Conservation (phyloP, 1,140 invertebrate species). For the Panulirus ornatus region DNA sequence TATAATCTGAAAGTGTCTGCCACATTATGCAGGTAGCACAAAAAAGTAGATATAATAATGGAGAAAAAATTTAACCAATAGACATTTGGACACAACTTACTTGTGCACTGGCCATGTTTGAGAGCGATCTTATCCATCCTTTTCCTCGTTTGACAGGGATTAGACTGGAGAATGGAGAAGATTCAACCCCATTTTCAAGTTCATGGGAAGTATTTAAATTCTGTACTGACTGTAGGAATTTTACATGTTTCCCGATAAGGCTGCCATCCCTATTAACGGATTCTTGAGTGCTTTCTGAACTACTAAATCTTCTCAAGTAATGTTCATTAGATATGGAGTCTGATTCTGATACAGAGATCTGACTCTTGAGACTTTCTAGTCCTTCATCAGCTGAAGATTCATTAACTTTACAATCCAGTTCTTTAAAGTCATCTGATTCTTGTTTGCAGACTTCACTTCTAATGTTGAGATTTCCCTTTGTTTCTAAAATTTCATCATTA, state of each 20-base stretch:
- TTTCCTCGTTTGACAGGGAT: slow-evolving; percentile 10
- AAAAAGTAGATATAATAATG: no score
- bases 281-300: neutral
- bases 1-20: no score
- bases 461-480: neutral
- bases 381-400: neutral
- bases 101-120: neutral
- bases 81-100: no score
- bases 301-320: neutral
- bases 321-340: neutral
- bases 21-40: no score
- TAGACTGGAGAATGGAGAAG: neutral
- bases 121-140: slow-evolving; percentile 28
- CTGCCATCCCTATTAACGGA: neutral
- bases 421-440: neutral
- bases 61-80: no score
- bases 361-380: neutral
- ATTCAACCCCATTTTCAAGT: neutral
- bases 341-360: neutral
- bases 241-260: neutral
- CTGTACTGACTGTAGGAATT: neutral
- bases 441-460: neutral
- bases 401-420: neutral
- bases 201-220: neutral
- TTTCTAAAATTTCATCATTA: neutral